phyloP scores from a whole-genome alignment of 2,888 invertebrate genomes.

The Eupeodes luniger region DNA sequence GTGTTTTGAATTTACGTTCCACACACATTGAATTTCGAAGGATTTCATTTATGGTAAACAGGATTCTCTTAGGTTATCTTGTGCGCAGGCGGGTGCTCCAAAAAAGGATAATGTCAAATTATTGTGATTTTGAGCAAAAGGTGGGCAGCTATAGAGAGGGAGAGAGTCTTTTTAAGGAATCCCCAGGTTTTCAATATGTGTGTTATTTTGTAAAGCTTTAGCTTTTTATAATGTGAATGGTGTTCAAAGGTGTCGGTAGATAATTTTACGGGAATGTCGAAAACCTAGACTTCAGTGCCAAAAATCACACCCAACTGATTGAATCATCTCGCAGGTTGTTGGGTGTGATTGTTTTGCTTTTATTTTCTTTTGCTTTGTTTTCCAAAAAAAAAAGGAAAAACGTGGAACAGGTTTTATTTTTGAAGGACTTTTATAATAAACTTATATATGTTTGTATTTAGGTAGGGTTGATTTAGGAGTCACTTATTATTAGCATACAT shows the following conservation, averaged over 20 bases:
- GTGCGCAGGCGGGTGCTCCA: constrained; percentile 33
- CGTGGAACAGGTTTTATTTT: not conserved
- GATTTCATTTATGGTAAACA: not conserved
- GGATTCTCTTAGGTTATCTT: constrained; percentile 21
- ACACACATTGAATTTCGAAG: constrained; percentile 26
- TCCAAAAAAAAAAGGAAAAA: too few relatives aligned
- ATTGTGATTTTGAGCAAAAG: not conserved
- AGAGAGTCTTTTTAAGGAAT: not conserved
- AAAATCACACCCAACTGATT: constrained; percentile 72
- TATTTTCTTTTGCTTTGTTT: constrained; percentile 1
- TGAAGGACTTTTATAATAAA: not conserved
- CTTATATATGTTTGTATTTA: too few relatives aligned
- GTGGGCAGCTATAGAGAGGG: not conserved
- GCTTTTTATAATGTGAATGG: constrained; percentile 8
- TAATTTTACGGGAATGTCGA: constrained; percentile 24
- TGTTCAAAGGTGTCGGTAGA: constrained; percentile 10
- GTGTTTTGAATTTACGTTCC: constrained; percentile 43
- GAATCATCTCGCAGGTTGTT: constrained; percentile 47
- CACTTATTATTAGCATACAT: too few relatives aligned
- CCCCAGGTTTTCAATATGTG: constrained; percentile 32
- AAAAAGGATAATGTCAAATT: not conserved
- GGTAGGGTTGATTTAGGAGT: too few relatives aligned
- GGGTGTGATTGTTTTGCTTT: constrained; percentile 31
- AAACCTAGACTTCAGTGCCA: constrained; percentile 56
- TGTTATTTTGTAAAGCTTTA: constrained; percentile 13